Evolutionary conservation across 2,888 invertebrate species (phyloP).

Genomic region (Stenodera caucasica): DNA sequence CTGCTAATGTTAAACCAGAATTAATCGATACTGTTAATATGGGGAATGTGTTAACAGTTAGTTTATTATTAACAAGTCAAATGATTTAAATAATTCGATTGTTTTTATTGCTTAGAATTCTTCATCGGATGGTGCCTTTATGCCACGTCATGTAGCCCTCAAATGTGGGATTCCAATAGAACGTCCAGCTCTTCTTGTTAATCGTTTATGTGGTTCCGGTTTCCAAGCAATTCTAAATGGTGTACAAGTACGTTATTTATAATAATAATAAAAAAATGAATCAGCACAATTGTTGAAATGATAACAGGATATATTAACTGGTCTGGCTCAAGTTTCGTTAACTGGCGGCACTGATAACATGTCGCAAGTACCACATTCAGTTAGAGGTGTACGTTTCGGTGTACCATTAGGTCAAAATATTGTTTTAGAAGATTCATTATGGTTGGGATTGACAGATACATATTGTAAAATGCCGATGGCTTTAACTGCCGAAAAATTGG

Average conservation of each 20-base stretch:
- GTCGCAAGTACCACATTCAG: constrained; percentile 88
- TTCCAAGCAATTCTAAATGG: constrained; percentile 93
- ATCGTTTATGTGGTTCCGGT: constrained; percentile 95
- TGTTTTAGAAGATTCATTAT: constrained; percentile 84
- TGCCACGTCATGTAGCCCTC: constrained; percentile 86
- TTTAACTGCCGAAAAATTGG: constrained; percentile 91
- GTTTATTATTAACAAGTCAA: constrained; percentile 14
- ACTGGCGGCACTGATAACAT: constrained; percentile 96
- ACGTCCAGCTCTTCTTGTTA: constrained; percentile 83
- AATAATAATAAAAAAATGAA: constrained; percentile 3
- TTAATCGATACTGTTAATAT: constrained; percentile 86
- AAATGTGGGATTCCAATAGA: constrained; percentile 83
- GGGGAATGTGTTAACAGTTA: constrained; percentile 75
- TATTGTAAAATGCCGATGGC: constrained; percentile 95
- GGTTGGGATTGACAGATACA: constrained; percentile 85
- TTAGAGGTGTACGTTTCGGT: constrained; percentile 86
- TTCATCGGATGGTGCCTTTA: constrained; percentile 80
- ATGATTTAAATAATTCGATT: neutral
- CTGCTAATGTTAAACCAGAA: constrained; percentile 81
- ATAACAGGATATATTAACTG: constrained; percentile 75
- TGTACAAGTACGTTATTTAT: constrained; percentile 68
- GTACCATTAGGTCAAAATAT: constrained; percentile 76
- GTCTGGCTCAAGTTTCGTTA: constrained; percentile 81
- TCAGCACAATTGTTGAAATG: neutral
- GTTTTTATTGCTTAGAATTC: constrained; percentile 61